These are phyloP conservation scores for Chionis minor DNA, from an alignment of 2,113 vertebrate genomes.

Conservation along the genomic window DNA sequence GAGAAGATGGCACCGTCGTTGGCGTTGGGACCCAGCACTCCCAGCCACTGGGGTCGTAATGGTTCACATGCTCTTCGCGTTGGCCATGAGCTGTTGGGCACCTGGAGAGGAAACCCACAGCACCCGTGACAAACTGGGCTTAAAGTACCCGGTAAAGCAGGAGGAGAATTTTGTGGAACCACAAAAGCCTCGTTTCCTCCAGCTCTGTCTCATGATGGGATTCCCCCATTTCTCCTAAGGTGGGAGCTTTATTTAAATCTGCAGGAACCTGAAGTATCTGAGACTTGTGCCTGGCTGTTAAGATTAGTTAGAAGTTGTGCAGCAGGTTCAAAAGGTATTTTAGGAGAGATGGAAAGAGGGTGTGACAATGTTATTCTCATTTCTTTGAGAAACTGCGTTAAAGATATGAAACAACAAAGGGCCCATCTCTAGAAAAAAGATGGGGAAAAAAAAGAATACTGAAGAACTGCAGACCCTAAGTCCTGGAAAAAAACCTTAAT, in stretches of 20 bases:
- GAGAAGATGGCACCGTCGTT: rapidly evolving
- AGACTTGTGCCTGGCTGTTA: not conserved
- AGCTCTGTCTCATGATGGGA: not conserved
- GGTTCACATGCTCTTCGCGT: rapidly evolving
- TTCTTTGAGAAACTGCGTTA: not conserved
- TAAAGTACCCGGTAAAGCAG: not conserved
- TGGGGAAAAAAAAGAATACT: rapidly evolving
- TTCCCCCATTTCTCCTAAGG: not conserved
- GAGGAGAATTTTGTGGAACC: not conserved
- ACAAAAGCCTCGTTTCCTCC: not conserved
- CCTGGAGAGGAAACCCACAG: not conserved
- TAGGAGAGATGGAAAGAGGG: not conserved
- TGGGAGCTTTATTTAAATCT: not conserved
- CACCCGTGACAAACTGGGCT: not conserved
- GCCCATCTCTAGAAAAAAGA: not conserved
- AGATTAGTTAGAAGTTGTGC: not conserved
- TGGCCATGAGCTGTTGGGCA: not conserved
- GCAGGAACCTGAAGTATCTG: not conserved
- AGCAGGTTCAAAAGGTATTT: not conserved
- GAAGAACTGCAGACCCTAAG: not conserved
- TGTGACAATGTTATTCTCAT: not conserved
- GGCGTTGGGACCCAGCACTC: not conserved
- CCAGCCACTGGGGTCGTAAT: rapidly evolving
- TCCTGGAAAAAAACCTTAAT: not conserved
- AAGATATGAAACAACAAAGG: not conserved